phyloP scores from a whole-genome alignment of 1,140 invertebrate genomes.

The Drosophila auraria region DNA sequence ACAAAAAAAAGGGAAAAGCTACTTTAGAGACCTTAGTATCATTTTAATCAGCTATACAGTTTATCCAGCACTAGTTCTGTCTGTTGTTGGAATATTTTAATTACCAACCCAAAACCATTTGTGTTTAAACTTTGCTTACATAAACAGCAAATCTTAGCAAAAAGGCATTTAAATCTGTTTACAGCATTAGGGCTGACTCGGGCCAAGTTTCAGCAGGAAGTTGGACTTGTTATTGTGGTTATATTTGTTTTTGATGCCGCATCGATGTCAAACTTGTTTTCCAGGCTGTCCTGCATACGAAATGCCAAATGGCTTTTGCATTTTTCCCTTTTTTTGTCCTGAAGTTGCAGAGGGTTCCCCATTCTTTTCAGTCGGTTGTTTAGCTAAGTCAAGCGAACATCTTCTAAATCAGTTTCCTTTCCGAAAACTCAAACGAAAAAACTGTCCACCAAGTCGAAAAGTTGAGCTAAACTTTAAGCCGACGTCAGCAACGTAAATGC shows the following conservation, averaged over 20 bases:
- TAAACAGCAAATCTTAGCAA: background rate
- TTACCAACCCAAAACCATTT: background rate
- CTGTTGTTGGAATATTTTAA: background rate
- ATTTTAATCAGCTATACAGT: too few relatives aligned
- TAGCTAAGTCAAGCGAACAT: conserved; percentile 41
- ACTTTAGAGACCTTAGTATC: too few relatives aligned
- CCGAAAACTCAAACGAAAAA: conserved; percentile 42
- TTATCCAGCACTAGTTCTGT: background rate
- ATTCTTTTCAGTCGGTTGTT: conserved; percentile 42
- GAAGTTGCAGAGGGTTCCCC: conserved; percentile 6
- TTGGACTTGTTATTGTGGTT: conserved; percentile 48
- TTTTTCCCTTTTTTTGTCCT: background rate
- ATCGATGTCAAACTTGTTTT: conserved; percentile 65
- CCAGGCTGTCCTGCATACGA: conserved; percentile 18
- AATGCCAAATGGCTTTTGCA: conserved; percentile 41
- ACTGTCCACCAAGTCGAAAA: conserved; percentile 64
- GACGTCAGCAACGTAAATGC: conserved; percentile 57
- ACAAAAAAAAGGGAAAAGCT: too few relatives aligned
- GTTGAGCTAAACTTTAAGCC: conserved; percentile 60
- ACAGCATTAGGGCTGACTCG: conserved; percentile 19
- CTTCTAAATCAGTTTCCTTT: conserved; percentile 64
- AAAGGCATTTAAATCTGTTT: conserved; percentile 34
- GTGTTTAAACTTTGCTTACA: background rate
- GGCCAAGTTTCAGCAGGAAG: conserved; percentile 26
- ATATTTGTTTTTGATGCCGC: conserved; percentile 44